These are phyloP conservation scores for Sinocyclocheilus anophthalmus DNA, from an alignment of 2,113 vertebrate genomes.

Conservation along the genomic window DNA sequence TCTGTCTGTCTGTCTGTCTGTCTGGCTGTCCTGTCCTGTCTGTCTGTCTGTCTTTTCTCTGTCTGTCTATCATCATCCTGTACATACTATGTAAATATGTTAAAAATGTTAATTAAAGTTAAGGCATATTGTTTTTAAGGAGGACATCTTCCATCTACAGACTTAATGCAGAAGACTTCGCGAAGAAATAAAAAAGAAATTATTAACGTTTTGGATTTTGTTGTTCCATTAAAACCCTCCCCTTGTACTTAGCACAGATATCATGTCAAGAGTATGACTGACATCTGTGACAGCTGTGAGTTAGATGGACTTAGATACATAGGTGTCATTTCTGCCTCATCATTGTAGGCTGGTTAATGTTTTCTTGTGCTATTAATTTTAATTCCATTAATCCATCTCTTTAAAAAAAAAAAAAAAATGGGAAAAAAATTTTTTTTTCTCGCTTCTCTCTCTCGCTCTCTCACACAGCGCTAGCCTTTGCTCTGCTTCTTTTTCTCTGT, in stretches of 20 bases:
- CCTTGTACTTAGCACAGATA: background rate
- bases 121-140: background rate
- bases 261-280: conserved; percentile 20
- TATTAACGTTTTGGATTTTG: background rate
- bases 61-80: background rate
- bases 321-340: background rate
- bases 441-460: background rate
- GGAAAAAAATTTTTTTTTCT: background rate
- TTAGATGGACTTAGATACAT: conserved; percentile 24
- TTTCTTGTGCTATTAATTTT: conserved; percentile 34
- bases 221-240: background rate
- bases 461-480: conserved; percentile 49
- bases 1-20: background rate
- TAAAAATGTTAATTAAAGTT: background rate
- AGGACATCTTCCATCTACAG: background rate
- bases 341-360: conserved; percentile 13
- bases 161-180: background rate
- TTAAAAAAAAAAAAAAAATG: conserved; percentile 57
- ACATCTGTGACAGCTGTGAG: conserved; percentile 28
- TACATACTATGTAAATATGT: background rate
- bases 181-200: no score
- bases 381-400: conserved; percentile 64
- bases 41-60: background rate
- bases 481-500: conserved; percentile 68
- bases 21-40: background rate